phyloP scores from a whole-genome alignment of 2,888 invertebrate species.

The Argynnis bischoffii region DNA sequence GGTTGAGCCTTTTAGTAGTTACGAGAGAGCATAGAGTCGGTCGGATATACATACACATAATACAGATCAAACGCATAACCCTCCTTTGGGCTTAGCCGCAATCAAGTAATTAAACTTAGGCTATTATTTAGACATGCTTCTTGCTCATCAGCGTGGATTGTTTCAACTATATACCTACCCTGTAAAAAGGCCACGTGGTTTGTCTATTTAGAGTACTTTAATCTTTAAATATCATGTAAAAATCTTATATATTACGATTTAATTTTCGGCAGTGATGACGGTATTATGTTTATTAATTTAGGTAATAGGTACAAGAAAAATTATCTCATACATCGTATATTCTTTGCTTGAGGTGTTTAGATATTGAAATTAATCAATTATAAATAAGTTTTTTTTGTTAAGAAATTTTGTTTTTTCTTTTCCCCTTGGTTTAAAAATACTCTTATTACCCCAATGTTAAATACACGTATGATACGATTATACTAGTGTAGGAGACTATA shows the following conservation, averaged over 20 bases:
- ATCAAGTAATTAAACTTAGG: slow-evolving; percentile 1
- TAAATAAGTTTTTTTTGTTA: too few relatives aligned
- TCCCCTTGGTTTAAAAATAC: too few relatives aligned
- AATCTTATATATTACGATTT: background rate
- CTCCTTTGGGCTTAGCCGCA: background rate
- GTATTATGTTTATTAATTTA: slow-evolving; percentile 16
- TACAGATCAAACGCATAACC: too few relatives aligned
- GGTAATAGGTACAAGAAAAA: slow-evolving; percentile 12
- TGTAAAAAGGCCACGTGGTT: slow-evolving; percentile 21
- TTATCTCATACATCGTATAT: slow-evolving; percentile 4
- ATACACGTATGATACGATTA: too few relatives aligned
- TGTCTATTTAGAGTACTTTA: slow-evolving; percentile 22
- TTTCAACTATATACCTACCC: slow-evolving; percentile 22
- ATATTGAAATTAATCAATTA: background rate
- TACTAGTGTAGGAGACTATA: too few relatives aligned
- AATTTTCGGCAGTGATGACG: slow-evolving; percentile 16
- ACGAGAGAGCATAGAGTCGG: too few relatives aligned
- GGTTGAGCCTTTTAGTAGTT: too few relatives aligned
- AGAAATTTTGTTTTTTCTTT: too few relatives aligned
- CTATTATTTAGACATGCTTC: slow-evolving; percentile 16
- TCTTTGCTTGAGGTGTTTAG: slow-evolving; percentile 5
- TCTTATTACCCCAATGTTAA: too few relatives aligned
- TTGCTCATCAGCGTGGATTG: slow-evolving; percentile 20
- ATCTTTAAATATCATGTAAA: slow-evolving; percentile 10
- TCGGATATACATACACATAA: too few relatives aligned